phyloP scores from a whole-genome alignment of 2,888 invertebrate genomes.

The Cacoxenus indagator region DNA sequence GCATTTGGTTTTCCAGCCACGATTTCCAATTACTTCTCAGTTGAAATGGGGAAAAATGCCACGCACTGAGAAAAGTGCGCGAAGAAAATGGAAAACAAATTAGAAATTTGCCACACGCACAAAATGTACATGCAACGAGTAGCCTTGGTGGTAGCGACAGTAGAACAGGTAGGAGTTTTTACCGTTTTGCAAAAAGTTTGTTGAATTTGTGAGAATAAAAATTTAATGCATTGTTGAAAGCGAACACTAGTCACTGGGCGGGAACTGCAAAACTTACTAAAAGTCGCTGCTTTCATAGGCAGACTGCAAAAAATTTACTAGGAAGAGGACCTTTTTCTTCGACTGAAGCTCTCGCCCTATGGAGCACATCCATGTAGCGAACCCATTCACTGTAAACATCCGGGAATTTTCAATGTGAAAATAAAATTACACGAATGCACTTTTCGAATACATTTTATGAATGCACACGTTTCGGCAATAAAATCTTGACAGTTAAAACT shows the following conservation, averaged over 20 bases:
- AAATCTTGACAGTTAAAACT: conserved; percentile 41
- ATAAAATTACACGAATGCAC: background rate
- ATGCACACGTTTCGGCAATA: conserved; percentile 44
- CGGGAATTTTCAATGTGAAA: background rate
- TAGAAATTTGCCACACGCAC: conserved; percentile 29
- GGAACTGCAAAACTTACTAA: background rate
- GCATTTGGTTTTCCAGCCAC: background rate
- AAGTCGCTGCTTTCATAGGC: background rate
- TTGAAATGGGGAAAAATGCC: conserved; percentile 10
- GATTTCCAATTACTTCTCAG: background rate
- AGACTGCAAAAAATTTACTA: background rate
- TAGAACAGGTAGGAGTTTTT: background rate
- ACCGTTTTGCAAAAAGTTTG: background rate
- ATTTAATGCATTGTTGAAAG: background rate
- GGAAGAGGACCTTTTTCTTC: background rate
- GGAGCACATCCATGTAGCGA: too few relatives aligned
- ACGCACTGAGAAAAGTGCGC: background rate
- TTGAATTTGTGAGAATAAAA: conserved; percentile 9
- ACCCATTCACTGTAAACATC: background rate
- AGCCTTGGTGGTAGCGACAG: conserved; percentile 11
- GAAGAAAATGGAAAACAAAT: conserved; percentile 10
- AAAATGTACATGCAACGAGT: conserved; percentile 11
- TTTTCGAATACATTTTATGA: background rate
- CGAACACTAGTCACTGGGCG: background rate
- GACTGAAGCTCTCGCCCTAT: too few relatives aligned